A percentile compares a stretch with the other conserved stretches of the same genome.
Conservation (phyloP, 2,113 vertebrate genomes). For the Ceyx margarethae region DNA sequence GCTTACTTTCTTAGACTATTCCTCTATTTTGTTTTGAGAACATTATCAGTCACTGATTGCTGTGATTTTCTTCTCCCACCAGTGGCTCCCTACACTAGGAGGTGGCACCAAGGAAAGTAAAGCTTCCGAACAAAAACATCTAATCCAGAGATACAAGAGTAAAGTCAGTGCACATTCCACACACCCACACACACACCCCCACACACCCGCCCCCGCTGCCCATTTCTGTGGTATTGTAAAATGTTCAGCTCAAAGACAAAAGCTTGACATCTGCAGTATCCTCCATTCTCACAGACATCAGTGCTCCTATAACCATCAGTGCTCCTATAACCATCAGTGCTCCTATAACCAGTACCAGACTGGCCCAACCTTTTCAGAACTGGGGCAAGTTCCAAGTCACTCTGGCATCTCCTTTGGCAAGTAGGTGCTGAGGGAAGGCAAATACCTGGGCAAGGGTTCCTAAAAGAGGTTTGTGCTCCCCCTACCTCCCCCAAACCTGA, state of each 20-base stretch:
- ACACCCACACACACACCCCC: too few species aligned
- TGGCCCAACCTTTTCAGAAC: neutral
- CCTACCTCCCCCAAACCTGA: neutral
- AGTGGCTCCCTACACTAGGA: neutral
- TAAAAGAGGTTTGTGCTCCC: neutral
- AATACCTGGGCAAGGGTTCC: neutral
- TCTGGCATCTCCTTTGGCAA: neutral
- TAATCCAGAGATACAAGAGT: neutral
- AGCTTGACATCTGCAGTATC: neutral
- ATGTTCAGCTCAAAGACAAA: neutral
- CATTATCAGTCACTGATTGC: neutral
- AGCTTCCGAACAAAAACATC: neutral
- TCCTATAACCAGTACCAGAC: neutral
- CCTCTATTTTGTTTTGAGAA: neutral
- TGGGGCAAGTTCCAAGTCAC: neutral
- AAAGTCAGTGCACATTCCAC: accelerated
- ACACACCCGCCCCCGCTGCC: too few species aligned
- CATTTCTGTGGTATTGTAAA: neutral
- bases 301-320: neutral
- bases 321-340: neutral
- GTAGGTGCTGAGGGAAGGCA: neutral
- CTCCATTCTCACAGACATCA: neutral
- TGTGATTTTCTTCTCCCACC: neutral
- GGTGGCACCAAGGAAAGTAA: neutral
- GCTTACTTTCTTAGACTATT: neutral